A percentile compares a stretch with the other conserved stretches of the same genome.
Evolutionary conservation across 2,797 vertebrate genomes (phyloP).

Genomic region (Brachyrhaphis roseni): DNA sequence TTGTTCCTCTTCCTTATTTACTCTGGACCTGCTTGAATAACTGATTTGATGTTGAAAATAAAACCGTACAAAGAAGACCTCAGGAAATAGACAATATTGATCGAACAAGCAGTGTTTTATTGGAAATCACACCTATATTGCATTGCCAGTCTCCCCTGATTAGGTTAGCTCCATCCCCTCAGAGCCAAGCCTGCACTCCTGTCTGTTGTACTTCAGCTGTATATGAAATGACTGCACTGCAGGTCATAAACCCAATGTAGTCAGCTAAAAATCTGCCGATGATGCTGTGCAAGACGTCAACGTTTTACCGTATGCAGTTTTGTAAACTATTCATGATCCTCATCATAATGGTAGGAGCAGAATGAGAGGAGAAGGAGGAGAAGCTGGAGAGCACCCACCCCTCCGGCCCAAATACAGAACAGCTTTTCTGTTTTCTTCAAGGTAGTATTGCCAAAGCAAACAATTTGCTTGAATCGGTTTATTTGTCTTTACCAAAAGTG

Average conservation of each 20-base stretch:
- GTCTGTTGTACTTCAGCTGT: slow-evolving; percentile 30
- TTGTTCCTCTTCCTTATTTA: neutral
- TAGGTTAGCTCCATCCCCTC: slow-evolving; percentile 60
- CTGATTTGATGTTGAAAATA: neutral
- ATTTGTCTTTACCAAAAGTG: slow-evolving; percentile 26
- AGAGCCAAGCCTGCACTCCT: slow-evolving; percentile 31
- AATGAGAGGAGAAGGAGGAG: slow-evolving; percentile 17
- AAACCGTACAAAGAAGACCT: slow-evolving; percentile 10
- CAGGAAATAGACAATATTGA: slow-evolving; percentile 11
- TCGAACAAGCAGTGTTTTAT: slow-evolving; percentile 71
- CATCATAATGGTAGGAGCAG: slow-evolving; percentile 19
- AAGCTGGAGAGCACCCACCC: slow-evolving; percentile 29
- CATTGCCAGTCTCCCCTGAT: slow-evolving; percentile 65
- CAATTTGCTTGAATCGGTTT: slow-evolving; percentile 53
- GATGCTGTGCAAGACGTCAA: slow-evolving; percentile 42
- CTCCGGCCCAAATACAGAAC: slow-evolving; percentile 17
- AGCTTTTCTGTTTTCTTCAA: slow-evolving; percentile 37
- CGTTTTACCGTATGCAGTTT: slow-evolving; percentile 40
- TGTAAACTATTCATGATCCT: slow-evolving; percentile 51
- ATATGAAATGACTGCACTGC: slow-evolving; percentile 26
- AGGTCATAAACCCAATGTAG: slow-evolving; percentile 37
- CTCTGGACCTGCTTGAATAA: neutral
- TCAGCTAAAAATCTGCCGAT: slow-evolving; percentile 35
- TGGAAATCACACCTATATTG: slow-evolving; percentile 63
- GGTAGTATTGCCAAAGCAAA: slow-evolving; percentile 52